These are phyloP conservation scores for Heliconius cydno DNA, from an alignment of 2,888 invertebrate genomes.

Conservation along the genomic window DNA sequence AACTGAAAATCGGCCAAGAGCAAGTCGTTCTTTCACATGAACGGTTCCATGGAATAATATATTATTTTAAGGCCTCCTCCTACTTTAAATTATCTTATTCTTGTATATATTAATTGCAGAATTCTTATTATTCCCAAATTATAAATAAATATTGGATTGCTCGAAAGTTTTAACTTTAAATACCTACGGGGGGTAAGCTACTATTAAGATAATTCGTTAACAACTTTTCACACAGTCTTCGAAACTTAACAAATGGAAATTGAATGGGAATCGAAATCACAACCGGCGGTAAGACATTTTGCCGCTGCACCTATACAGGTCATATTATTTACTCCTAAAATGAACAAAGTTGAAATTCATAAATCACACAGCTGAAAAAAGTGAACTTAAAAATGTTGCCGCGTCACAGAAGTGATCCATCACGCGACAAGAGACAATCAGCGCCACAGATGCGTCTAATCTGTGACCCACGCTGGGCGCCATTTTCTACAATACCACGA, in stretches of 20 bases:
- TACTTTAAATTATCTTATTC: no score
- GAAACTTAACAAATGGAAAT: no score
- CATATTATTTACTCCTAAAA: background rate
- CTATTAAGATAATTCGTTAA: no score
- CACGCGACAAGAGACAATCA: constrained; percentile 28
- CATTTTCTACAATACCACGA: constrained; percentile 15
- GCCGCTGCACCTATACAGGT: no score
- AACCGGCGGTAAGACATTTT: no score
- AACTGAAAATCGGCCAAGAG: background rate
- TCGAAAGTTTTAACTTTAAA: no score
- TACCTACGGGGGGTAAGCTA: no score
- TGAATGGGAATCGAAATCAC: no score
- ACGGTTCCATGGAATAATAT: background rate
- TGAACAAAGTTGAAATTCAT: constrained; percentile 14
- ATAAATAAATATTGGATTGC: no score
- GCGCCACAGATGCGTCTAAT: constrained; percentile 37
- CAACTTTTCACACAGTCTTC: no score
- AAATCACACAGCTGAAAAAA: constrained; percentile 2
- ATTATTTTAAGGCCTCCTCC: background rate
- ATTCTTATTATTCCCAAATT: no score
- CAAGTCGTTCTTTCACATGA: background rate
- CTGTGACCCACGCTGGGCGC: constrained; percentile 34
- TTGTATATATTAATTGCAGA: no score
- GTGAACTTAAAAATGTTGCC: constrained; percentile 18
- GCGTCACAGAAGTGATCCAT: constrained; percentile 28